Conservation (phyloP, 2,113 vertebrate species). For the Psephotus haematonotus region DNA sequence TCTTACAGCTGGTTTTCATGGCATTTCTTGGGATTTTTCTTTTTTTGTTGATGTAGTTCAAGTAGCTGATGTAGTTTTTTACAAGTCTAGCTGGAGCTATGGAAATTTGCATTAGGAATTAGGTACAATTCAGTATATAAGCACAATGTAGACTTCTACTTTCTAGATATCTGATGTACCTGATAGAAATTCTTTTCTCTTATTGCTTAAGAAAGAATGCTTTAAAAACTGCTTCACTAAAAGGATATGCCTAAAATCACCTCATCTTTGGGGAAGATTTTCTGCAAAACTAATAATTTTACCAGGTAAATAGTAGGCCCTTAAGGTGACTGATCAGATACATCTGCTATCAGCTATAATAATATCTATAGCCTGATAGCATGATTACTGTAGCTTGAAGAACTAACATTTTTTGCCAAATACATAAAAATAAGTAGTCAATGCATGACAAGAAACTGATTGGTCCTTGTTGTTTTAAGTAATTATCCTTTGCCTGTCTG, state of each 20-base stretch:
- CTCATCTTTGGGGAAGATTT: background rate
- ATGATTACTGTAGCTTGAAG: background rate
- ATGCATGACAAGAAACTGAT: background rate
- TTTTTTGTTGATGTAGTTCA: background rate
- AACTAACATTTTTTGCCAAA: background rate
- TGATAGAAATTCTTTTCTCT: background rate
- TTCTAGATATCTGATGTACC: background rate
- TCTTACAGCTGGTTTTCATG: background rate
- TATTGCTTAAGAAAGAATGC: background rate
- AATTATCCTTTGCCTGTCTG: background rate
- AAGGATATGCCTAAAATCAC: background rate
- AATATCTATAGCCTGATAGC: background rate
- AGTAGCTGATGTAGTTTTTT: background rate
- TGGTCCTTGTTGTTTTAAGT: background rate
- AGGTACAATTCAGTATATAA: background rate
- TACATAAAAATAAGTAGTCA: background rate
- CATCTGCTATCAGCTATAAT: background rate
- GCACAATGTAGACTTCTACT: background rate
- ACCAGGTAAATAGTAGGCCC: background rate
- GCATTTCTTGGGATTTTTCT: background rate
- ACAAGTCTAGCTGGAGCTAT: background rate
- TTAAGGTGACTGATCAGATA: background rate
- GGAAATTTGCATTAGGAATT: background rate
- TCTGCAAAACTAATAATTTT: background rate
- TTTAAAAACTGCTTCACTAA: background rate